Base-by-base conservation (phyloP, 64 coral and sea anemone species). In the Stylophora pistillata region DNA sequence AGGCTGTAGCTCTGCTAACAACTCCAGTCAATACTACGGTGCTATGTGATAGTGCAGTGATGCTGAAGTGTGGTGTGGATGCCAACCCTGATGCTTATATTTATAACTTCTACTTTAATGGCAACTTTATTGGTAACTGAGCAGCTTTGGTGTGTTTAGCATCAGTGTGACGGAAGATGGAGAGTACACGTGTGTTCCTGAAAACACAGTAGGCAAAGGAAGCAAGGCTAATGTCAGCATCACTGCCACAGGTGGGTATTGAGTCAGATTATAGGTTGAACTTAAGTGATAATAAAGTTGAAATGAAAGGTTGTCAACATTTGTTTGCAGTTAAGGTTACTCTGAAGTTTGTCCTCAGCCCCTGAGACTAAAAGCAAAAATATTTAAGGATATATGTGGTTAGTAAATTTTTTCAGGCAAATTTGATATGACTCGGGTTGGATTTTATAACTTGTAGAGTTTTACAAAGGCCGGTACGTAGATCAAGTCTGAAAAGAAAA, bases 121-220 rank as follows among this genome's bases (percentile, higher is more conserved):
- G 21, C n/a, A n/a, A 68, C 64, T 21, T 68, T 68, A 68, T n/a
- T 68, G 64, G 64, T 28, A 68, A 68, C 64, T n/a, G n/a, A 68
- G 64, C 64, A 68, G 64, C 21, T 68, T 21, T 25, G 64, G 64
- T 68, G 64, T 68, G 64, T 68, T 68, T 5, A 68, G 52, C 33
- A 18, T 21, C 73, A 75, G 33, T 75, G 37, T 75, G 16, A 11
- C 20, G 15, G 37, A 16, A 75, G 73, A 75, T 75, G 73, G 73
- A 53, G 73, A 52, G 73, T 75, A 75, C 73, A 75, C 73, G 3
- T 75, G 73, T 53, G 73, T 75, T 75, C 73, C 73, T 75, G 23
- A 23, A 16, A 75, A 75, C 34, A 75, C 15, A 53, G 73, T 75
- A 18, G 73, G 73, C 17, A 53, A 17, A 75, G 16, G 34, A 75